Percentiles rank a stretch among this genome's conserved stretches.
Evolutionary conservation across 2,888 invertebrate genomes (phyloP).

Genomic region (Cantharis rufa): DNA sequence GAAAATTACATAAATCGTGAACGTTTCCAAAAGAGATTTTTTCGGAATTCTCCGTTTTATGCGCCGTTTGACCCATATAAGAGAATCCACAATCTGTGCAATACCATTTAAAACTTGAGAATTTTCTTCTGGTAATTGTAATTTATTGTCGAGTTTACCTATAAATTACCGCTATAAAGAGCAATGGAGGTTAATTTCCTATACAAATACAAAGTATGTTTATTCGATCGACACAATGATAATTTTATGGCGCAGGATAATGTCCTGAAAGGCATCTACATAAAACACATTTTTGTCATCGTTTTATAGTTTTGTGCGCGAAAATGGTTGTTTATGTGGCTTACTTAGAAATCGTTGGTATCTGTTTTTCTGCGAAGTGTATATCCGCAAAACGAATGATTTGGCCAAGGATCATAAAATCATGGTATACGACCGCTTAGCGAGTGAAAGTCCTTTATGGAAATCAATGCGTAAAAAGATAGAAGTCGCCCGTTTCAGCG

Average conservation of each 20-base stretch:
- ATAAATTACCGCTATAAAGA: not conserved
- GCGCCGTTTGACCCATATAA: not conserved
- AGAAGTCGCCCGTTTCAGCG: not conserved
- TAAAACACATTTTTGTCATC: constrained; percentile 28
- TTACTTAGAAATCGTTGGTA: constrained; percentile 19
- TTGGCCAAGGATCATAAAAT: not conserved
- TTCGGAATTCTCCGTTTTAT: not conserved
- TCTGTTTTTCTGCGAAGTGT: constrained; percentile 20
- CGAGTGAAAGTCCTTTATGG: not conserved
- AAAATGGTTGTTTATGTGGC: constrained; percentile 20
- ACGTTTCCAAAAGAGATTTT: not conserved
- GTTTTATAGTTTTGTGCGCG: constrained; percentile 26
- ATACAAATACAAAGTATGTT: constrained; percentile 29
- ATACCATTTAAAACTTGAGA: not conserved
- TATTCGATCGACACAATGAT: constrained; percentile 31
- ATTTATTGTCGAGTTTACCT: not conserved
- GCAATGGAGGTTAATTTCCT: not conserved
- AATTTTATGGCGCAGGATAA: constrained; percentile 32
- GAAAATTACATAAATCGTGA: not conserved
- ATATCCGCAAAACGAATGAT: constrained; percentile 15
- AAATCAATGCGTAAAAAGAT: not conserved
- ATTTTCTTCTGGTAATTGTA: not conserved
- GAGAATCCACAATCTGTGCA: not conserved
- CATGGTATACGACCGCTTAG: not conserved
- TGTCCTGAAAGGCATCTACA: constrained; percentile 28